Evolutionary conservation across 2,888 invertebrate genomes (phyloP), one percentile per base, ranked within the genome.

Genomic region (Diplazon laetatorius): DNA sequence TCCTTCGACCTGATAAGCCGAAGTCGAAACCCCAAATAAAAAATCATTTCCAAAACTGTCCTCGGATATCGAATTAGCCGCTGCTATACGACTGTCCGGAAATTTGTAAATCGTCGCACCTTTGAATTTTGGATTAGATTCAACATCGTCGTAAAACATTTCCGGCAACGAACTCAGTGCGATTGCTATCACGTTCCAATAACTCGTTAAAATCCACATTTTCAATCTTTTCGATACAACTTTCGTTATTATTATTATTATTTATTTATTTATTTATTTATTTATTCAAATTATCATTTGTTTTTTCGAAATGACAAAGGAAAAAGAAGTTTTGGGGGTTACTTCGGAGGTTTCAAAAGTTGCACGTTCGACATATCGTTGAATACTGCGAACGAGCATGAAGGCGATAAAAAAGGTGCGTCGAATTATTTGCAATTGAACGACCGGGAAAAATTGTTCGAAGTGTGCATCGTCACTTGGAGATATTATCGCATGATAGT

Each of bases 1-100:
- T 71, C 94, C 94, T 91, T 94, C 94, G 46, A 93, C 92, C 91
- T 94, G 94, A 82, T 92, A 92, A 57, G 94, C 93, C 44, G 94
- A 93, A 8, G 94, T 93, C 0, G 94, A 93, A 2, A 93, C 92
- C 16, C 94, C 94, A 85, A 94, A 94, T 25, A 93, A 82, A 86
- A 95, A 94, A 60, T 92, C 92, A 77, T 92, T 87, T 14, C 94
- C 93, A 86, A 94, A 94, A 73, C 91, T 90, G 81, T 92, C 91
- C 83, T 92, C 91, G 14, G 90, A 89, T 81, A 92, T 91, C 2
- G 85, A 80, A 59, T 78, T 80, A 18, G 80, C 80, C 2, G 69
- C 44, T 20, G 71, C 75, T 50, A 82, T 76, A 39, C 80, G 74
- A 55, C 55, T 46, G 10, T 22, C 37, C 14, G 82, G 73, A 63